Evolutionary conservation across 2,888 invertebrate genomes (phyloP), one percentile per base, ranked within the genome.

Genomic region (Papilio protenor): DNA sequence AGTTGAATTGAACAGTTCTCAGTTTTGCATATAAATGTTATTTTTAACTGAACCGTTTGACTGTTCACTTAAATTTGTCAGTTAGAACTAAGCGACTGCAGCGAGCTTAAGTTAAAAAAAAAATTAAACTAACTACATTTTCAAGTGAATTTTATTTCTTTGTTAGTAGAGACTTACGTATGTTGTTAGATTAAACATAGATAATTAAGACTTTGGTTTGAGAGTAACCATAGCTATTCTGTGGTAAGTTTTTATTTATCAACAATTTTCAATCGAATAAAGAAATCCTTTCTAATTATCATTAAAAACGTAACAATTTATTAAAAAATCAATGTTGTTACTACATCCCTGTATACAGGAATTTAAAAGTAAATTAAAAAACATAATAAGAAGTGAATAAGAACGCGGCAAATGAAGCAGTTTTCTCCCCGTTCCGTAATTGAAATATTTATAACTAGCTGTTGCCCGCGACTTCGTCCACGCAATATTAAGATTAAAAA

Each of bases 371-470:
- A 21, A 71, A 27, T 59, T 49, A 49, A 66, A 71, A 61, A 59
- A 66, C 59, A 77, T 71, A 33, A 64, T 81, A 8, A 59, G 21
- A 23, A 59, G 23, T 59, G 52, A 81, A 78, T 84, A 75, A 33
- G 74, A 81, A 83, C 88, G 27, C 21, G 75, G 80, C 82, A 79
- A 81, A 70, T 72, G 40, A 81, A 85, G 82, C 84, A 83, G 82
- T 84, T 84, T 86, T 87, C 87, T 87, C 87, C 86, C 89, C 87
- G 89, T 87, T 90, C 88, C 89, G 88, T 90, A 91, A 92, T 92
- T 92, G 90, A 91, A 91, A 92, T 91, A 92, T 92, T 91, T 92
- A 90, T 91, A 92, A 92, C n/a, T n/a, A n/a, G n/a, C n/a, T n/a
- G n/a, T n/a, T n/a, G n/a, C n/a, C n/a, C n/a, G n/a, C n/a, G n/a